Evolutionary conservation across 2,888 invertebrate species (phyloP), one percentile per base, ranked within the genome.

Genomic region (Peribatodes rhomboidaria): DNA sequence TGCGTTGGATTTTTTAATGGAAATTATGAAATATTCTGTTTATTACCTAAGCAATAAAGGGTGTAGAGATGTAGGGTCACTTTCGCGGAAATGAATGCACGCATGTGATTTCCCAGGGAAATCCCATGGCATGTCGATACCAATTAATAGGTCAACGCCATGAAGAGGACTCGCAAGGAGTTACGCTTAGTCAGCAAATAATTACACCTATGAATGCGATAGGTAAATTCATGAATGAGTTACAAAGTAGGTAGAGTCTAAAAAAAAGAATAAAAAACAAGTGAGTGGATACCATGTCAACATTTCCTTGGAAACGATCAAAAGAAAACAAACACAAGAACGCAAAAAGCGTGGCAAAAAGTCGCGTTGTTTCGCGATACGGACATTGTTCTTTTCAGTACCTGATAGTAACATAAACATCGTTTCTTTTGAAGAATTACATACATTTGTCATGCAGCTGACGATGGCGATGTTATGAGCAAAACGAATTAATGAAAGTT

Each of bases 61-160:
- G 31, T 7, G 22, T 44, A 22, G 14, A 10, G 47, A 14, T 7
- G 22, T 44, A 22, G 14, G 13, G 16, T 13, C 14, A 10, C 44
- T 44, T 55, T 55, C 44, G 10, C 35, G 55, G 44, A 55, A 39
- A 53, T 53, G 4, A 39, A 16, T 54, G 58, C 18, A 50, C 33
- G 31, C 37, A 14, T 33, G 14, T 22, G 13, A 67, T 67, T 71
- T 67, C 70, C 69, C 71, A 35, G 74, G 76, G 61, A 72, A 76
- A 71, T 10, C 71, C 76, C 69, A 57, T 67, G 68, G 68, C 72
- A 69, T 67, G 70, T 70, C 73, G 46, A 49, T 47, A 9, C 11
- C 16, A 59, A 49, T 63, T 39, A 39, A 54, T 55, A 62, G 65
- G 65, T 67, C 69, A 67, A 59, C 49, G 68, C 37, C 27, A 27